A percentile compares a stretch with the other conserved stretches of the same genome.
Evolutionary conservation across 2,888 invertebrate species (phyloP).

Genomic region (Cybosia mesomella): DNA sequence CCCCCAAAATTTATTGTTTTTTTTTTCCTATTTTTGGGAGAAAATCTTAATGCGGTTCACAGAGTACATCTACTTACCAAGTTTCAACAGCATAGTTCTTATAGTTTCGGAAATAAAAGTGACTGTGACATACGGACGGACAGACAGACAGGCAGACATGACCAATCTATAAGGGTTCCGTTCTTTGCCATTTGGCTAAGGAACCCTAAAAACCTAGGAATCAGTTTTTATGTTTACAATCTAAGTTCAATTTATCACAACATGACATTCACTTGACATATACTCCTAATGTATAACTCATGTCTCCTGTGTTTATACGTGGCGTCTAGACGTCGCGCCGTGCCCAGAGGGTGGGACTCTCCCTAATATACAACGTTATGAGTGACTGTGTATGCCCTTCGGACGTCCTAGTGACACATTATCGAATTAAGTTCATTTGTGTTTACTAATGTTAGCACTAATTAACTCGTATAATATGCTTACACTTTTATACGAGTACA

Average conservation of each 20-base stretch:
- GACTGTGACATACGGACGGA: no score
- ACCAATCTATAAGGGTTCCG: no score
- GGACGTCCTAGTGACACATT: conserved; percentile 30
- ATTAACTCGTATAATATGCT: background rate
- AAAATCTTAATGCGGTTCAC: no score
- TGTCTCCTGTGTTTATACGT: conserved; percentile 33
- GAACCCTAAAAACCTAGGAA: no score
- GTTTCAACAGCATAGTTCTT: no score
- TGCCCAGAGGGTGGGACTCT: conserved; percentile 31
- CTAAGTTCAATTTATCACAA: background rate
- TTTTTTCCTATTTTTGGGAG: no score
- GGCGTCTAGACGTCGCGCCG: conserved; percentile 60
- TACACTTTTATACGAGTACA: background rate
- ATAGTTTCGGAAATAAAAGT: no score
- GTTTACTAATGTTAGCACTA: conserved; percentile 23
- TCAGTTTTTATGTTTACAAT: background rate
- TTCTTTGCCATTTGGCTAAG: no score
- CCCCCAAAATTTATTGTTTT: no score
- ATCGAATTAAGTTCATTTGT: conserved; percentile 5
- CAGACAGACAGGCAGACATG: no score
- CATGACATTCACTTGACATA: conserved; percentile 10
- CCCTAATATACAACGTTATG: conserved; percentile 26
- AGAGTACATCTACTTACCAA: no score
- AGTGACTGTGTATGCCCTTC: conserved; percentile 33
- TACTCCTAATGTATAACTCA: conserved; percentile 19